A percentile compares a stretch with the other conserved stretches of the same genome.
Evolutionary conservation across 1,140 invertebrate genomes (phyloP).

Genomic region (Bombus breviceps): DNA sequence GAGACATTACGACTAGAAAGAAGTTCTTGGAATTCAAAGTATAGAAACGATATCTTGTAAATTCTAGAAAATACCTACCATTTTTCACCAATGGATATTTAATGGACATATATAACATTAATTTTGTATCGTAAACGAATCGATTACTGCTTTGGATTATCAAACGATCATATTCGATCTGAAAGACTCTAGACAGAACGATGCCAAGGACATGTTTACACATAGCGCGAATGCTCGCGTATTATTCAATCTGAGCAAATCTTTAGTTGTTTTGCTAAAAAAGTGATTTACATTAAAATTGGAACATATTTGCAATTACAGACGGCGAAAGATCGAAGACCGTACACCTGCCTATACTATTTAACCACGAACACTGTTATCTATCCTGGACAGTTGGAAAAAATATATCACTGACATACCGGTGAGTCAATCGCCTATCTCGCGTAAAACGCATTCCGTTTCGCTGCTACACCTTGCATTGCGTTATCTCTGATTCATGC

Average conservation of each 20-base stretch:
- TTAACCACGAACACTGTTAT: background rate
- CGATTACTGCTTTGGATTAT: background rate
- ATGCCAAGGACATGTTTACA: slow-evolving; percentile 34
- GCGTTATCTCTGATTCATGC: slow-evolving; percentile 18
- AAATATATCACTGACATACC: slow-evolving; percentile 12
- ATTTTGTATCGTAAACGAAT: background rate
- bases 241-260: background rate
- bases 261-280: background rate
- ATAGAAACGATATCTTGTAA: background rate
- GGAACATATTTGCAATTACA: slow-evolving; percentile 38
- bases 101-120: background rate
- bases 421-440: slow-evolving; percentile 17
- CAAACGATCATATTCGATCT: background rate
- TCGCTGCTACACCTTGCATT: slow-evolving; percentile 6
- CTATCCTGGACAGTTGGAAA: background rate
- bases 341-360: slow-evolving; percentile 33
- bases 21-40: background rate
- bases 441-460: slow-evolving; percentile 31
- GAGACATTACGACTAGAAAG: background rate
- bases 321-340: slow-evolving; percentile 13
- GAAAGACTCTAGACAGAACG: background rate
- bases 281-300: background rate
- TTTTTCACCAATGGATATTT: background rate
- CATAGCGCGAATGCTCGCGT: background rate
- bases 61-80: background rate